Base-by-base conservation (phyloP, 1,140 invertebrate genomes). In the Drosophila pruinosa region DNA sequence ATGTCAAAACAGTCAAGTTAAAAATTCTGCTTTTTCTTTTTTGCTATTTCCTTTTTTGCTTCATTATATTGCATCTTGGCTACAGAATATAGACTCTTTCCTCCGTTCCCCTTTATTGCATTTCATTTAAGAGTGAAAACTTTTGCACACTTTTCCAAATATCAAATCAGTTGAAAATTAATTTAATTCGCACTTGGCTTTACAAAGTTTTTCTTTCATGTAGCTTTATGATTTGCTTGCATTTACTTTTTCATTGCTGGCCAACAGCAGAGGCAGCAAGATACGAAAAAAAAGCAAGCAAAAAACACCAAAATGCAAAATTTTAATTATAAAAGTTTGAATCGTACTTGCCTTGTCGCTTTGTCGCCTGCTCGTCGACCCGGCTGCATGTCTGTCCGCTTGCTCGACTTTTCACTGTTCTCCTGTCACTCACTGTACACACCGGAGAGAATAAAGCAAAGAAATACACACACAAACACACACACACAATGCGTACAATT, bases 261-360 rank as follows among this genome's bases (percentile, higher is more conserved):
- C 14, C 6, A 17, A 47, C 1, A 31, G 22, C 50, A 62, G 34
- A 50, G 10, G 2, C n/a, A 34, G 22, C 5, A 45, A 50, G 57
- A 62, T 8, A 14, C 2, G 6, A n/a, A 6, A 54, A 54, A 56
- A 26, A 47, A 58, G 38, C 5, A 5, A 12, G n/a, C 2, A 34
- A 76, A 61, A 58, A 45, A 43, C n/a, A 28, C 50, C 47, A 63
- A 80, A 67, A 72, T 59, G 75, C 64, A 75, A 81, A 88, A 78
- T 88, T 88, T 88, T 88, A 88, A 88, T 88, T 88, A 88, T 88
- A 88, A 88, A 88, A 88, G 82, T 88, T 88, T 81, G 63, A 70
- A 86, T 88, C 82, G 58, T 45, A 78, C 54, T 69, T 73, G 81
- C 65, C 74, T 75, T 82, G 73, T 69, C 77, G 81, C 81, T 76